Percentiles rank a stretch among this genome's conserved stretches.
Conservation (phyloP, 2,113 vertebrate species). For the Oreochromis spilurus region DNA sequence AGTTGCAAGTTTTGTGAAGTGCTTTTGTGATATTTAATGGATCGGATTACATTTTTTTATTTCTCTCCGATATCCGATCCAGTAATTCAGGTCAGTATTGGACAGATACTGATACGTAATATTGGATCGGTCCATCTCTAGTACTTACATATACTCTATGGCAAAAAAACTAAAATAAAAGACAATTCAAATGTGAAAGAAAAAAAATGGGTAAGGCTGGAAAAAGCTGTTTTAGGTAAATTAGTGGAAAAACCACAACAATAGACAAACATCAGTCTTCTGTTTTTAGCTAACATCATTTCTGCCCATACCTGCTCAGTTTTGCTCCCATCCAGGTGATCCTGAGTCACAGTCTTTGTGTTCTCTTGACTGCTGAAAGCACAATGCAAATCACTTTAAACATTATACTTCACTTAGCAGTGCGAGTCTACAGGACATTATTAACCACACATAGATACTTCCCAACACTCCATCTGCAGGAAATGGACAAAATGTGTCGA, state of each 20-base stretch:
- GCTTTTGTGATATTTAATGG: too few species aligned
- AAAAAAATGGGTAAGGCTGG: neutral
- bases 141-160: neutral
- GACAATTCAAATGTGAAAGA: neutral
- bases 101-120: too few species aligned
- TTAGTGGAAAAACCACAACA: accelerated
- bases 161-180: neutral
- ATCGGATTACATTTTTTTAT: too few species aligned
- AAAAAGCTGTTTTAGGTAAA: neutral
- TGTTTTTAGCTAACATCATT: neutral
- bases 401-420: neutral
- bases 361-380: conserved; percentile 70
- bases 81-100: too few species aligned
- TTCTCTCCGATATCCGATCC: too few species aligned
- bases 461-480: conserved; percentile 32
- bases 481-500: conserved; percentile 28
- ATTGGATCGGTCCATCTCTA: too few species aligned
- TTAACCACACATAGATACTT: neutral
- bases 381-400: neutral
- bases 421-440: neutral
- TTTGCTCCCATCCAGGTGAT: conserved; percentile 74
- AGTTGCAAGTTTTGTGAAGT: too few species aligned
- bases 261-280: neutral
- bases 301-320: conserved; percentile 71
- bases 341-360: conserved; percentile 77